These are phyloP conservation scores for Liposcelis brunnea DNA, from an alignment of 2,888 invertebrate genomes.

Conservation along the genomic window DNA sequence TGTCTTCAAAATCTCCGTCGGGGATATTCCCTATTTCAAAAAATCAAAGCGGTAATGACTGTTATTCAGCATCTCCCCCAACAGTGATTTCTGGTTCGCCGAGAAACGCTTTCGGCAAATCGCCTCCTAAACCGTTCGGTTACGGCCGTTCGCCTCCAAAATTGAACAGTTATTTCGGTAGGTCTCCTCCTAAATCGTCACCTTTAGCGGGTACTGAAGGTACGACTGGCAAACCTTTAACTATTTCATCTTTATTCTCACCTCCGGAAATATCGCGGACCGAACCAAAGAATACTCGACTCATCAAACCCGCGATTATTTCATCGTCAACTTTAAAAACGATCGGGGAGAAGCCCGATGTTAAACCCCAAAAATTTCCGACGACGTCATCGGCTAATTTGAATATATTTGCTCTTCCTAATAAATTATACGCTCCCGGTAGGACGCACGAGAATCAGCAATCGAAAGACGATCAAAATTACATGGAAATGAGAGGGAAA, in stretches of 20 bases:
- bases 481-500: constrained; percentile 28
- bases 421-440: neutral
- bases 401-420: constrained; percentile 15
- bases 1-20: constrained; percentile 19
- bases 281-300: neutral
- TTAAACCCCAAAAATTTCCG: constrained; percentile 2
- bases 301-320: neutral
- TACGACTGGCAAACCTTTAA: constrained; percentile 1
- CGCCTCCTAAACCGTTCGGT: constrained; percentile 16
- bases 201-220: constrained; percentile 15
- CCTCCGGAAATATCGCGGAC: neutral
- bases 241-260: neutral
- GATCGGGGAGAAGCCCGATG: neutral
- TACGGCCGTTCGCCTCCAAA: constrained; percentile 11
- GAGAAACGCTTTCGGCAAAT: constrained; percentile 15
- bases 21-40: constrained; percentile 14
- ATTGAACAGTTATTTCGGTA: constrained; percentile 13
- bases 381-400: constrained; percentile 13
- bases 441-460: too few species aligned
- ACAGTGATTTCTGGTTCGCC: constrained; percentile 6
- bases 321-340: neutral
- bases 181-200: constrained; percentile 11
- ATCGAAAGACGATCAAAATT: constrained; percentile 19
- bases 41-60: constrained; percentile 9
- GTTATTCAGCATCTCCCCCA: constrained; percentile 15